Base-by-base conservation (phyloP, 2,797 vertebrate species). In the Triplophysa bombifrons region DNA sequence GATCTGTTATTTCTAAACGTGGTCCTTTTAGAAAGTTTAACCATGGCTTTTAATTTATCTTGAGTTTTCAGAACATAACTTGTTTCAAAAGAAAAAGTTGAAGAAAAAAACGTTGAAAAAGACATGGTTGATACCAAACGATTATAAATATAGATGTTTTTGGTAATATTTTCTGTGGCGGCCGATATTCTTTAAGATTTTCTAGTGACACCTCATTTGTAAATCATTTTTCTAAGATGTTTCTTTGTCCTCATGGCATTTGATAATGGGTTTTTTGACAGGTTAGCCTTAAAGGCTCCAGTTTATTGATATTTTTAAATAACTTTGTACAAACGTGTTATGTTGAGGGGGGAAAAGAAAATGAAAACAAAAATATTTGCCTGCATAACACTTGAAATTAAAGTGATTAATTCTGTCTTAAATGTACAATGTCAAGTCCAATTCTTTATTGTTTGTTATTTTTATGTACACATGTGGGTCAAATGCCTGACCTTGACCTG, bases 201-300 rank as follows among this genome's bases (percentile, higher is more conserved):
- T 97, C 95, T 97, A 97, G 96, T 95, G 96, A 96, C 96, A 97
- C 97, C 96, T 97, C 97, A 97, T 97, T 98, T 98, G 95, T 97
- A 98, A 96, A 96, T 96, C 95, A 72, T 95, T 97, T 97, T 96
- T 94, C 94, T 95, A 94, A 94, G 93, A 95, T 94, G 91, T 95
- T 92, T 90, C 88, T 95, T 94, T 93, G 94, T 92, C 93, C 92
- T 94, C 92, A 94, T 96, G 95, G 94, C 94, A 93, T 96, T 96
- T 97, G 96, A 95, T 96, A 94, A 95, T 94, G 93, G 92, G 78
- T 89, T 96, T 94, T 96, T 96, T 96, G 94, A 95, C 95, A 96
- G 95, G 93, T 96, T 95, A 94, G 96, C 96, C 97, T 96, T 88
- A 93, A 94, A 96, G 96, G 96, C 96, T 94, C 90, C 94, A 93